These are phyloP conservation scores for Tachina lurida DNA, from an alignment of 2,888 invertebrate species.

Conservation along the genomic window DNA sequence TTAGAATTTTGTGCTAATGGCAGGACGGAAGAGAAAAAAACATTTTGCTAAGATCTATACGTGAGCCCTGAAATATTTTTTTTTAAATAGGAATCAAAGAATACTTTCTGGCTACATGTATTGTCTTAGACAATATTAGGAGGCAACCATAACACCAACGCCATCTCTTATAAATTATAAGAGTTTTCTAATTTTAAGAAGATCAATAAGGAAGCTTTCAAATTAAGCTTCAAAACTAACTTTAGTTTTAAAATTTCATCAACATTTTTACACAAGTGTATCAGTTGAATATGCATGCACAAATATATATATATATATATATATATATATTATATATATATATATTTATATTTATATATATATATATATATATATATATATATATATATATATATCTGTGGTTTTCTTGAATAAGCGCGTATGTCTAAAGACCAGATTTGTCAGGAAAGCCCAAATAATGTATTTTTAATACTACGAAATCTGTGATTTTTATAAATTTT, in stretches of 20 bases:
- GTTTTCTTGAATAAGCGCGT: too few species aligned
- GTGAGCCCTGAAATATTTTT: background rate
- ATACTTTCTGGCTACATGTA: background rate
- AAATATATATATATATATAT: too few species aligned
- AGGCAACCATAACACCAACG: constrained; percentile 19
- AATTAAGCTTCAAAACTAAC: constrained; percentile 2
- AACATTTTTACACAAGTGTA: constrained; percentile 35
- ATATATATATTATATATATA: too few species aligned
- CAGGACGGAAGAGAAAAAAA: background rate
- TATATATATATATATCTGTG: too few species aligned
- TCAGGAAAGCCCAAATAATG: too few species aligned
- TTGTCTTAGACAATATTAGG: background rate
- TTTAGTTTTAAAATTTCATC: background rate
- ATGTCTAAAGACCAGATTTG: too few species aligned
- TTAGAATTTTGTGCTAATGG: background rate
- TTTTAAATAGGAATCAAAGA: constrained; percentile 4
- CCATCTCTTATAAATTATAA: constrained; percentile 47
- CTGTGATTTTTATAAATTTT: too few species aligned
- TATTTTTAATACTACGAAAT: too few species aligned
- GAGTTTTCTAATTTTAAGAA: background rate
- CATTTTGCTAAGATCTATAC: background rate
- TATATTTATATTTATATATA: too few species aligned
- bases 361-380: too few species aligned
- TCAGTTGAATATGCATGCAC: background rate
- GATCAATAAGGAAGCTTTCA: constrained; percentile 12